Percentiles rank a stretch among this genome's conserved stretches.
Conservation (phyloP, 1,140 invertebrate species). For the Sinella curviseta region DNA sequence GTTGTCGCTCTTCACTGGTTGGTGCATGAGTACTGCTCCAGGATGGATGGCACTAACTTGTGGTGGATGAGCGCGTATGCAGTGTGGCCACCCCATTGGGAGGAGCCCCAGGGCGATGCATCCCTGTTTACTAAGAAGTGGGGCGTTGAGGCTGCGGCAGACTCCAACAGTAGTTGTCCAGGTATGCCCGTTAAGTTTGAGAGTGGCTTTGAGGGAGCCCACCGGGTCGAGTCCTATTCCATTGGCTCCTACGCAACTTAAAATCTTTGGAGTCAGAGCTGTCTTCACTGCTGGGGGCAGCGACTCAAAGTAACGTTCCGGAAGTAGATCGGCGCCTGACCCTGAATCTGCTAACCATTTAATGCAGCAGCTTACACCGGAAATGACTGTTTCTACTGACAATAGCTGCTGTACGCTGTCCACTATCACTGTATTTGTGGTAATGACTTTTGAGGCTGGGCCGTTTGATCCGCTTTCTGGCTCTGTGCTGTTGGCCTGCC, state of each 20-base stretch:
- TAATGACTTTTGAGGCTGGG: background rate
- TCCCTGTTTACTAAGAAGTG: background rate
- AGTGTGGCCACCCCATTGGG: background rate
- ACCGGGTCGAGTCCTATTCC: background rate
- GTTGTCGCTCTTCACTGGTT: background rate
- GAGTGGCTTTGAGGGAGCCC: background rate
- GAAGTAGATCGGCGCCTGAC: background rate
- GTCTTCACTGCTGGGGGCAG: no score
- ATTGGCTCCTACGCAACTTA: background rate
- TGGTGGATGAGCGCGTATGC: background rate
- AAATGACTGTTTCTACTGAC: background rate
- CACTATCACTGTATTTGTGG: background rate
- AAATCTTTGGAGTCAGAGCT: no score
- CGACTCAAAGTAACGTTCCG: background rate
- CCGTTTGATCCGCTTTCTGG: background rate
- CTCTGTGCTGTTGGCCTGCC: background rate
- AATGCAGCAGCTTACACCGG: background rate
- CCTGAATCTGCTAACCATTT: background rate
- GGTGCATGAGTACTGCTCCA: background rate
- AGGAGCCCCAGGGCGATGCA: background rate
- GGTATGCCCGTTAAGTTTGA: background rate
- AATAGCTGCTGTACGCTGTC: background rate
- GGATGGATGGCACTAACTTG: background rate
- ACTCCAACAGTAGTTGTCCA: background rate
- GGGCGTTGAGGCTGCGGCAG: background rate